Conservation (phyloP, 1,140 invertebrate genomes). For the Bilobella aurantiaca region DNA sequence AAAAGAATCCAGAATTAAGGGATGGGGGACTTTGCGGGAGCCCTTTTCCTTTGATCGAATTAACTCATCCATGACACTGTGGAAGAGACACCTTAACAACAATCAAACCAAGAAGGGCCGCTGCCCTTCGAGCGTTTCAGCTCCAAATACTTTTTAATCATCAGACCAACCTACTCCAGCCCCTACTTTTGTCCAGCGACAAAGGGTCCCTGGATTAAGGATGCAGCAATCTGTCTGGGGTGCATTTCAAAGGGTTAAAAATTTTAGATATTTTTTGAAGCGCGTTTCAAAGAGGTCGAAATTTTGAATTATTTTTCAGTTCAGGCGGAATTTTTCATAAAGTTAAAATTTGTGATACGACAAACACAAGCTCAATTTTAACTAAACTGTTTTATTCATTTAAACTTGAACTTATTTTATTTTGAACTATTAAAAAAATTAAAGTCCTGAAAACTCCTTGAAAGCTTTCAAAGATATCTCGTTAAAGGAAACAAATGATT, state of each 20-base stretch:
- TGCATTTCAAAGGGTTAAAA: not conserved
- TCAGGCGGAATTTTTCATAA: too few relatives aligned
- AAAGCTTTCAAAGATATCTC: too few relatives aligned
- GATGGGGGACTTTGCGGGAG: not conserved
- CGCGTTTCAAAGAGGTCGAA: not conserved
- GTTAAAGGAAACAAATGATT: too few relatives aligned
- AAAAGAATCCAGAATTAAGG: not conserved
- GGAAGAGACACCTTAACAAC: not conserved
- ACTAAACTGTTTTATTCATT: too few relatives aligned
- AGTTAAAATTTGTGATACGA: too few relatives aligned
- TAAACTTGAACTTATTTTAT: too few relatives aligned
- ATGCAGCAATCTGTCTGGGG: not conserved
- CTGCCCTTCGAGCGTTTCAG: not conserved
- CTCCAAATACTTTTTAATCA: constrained; percentile 8
- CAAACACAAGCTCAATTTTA: too few relatives aligned
- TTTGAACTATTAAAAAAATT: too few relatives aligned
- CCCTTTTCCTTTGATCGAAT: constrained; percentile 3
- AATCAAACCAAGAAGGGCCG: not conserved
- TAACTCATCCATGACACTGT: constrained; percentile 6
- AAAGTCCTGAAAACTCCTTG: too few relatives aligned
- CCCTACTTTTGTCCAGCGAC: not conserved
- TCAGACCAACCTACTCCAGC: not conserved
- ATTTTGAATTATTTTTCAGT: too few relatives aligned
- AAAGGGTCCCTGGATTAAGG: not conserved
- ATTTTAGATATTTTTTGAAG: not conserved